Conservation (phyloP, 1,140 invertebrate genomes). For the Cyclina sinensis region DNA sequence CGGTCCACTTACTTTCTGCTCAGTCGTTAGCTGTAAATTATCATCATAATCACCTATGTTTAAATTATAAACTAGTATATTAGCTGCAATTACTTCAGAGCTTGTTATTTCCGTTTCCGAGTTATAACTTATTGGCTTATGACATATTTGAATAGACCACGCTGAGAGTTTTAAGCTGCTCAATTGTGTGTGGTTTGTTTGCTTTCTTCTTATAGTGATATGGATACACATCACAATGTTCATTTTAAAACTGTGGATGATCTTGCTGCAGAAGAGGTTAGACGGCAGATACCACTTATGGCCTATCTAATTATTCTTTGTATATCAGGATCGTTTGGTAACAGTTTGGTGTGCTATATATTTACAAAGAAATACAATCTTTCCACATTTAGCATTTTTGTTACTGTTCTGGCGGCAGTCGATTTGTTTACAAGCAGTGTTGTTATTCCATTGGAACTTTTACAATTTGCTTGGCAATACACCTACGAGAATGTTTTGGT, state of each 20-base stretch:
- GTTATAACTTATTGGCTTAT: too few relatives aligned
- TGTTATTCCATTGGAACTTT: constrained; percentile 34
- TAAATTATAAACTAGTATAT: too few relatives aligned
- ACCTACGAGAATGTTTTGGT: not conserved
- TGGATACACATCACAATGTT: not conserved
- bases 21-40: too few relatives aligned
- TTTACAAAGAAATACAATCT: constrained; percentile 39
- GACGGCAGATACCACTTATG: not conserved
- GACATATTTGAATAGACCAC: too few relatives aligned
- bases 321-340: constrained; percentile 39
- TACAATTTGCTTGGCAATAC: constrained; percentile 1
- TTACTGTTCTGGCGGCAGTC: not conserved
- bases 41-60: too few relatives aligned
- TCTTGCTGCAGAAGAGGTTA: constrained; percentile 31
- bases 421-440: constrained; percentile 10
- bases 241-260: not conserved
- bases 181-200: too few relatives aligned
- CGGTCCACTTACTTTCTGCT: too few relatives aligned
- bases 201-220: too few relatives aligned
- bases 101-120: too few relatives aligned
- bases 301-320: constrained; percentile 35
- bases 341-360: constrained; percentile 55
- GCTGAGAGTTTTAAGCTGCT: too few relatives aligned
- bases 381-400: not conserved
- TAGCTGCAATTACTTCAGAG: too few relatives aligned